Evolutionary conservation across 2,888 invertebrate genomes (phyloP), one percentile per base, ranked within the genome.

Genomic region (Polymixis flavicincta): DNA sequence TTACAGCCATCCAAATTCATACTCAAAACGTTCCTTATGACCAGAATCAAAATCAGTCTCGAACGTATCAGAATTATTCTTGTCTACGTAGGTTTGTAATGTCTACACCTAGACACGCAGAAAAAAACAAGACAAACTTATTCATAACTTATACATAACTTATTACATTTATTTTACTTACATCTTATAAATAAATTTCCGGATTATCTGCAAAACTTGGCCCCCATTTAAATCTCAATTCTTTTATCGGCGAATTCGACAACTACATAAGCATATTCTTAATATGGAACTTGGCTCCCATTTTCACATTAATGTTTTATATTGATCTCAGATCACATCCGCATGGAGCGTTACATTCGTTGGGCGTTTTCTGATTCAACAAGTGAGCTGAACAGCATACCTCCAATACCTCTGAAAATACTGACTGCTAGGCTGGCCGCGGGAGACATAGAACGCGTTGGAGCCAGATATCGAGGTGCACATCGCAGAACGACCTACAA

Each of bases 341-440:
- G 95, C 22, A 96, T 96, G 96, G 96, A 96, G 81, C 93, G 93
- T 22, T 93, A 96, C 89, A 92, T 96, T 63, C 94, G 96, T 66
- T 96, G 96, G 96, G 95, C 94, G 45, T 96, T 95, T 88, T 92
- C 94, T 0, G 93, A 92, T 50, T 90, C 87, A 68, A 89, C 87
- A 2, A 88, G 92, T 0, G 92, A 92, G 19, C 73, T 95, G 67
- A 87, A 81, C 73, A 85, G 84, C 69, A 87, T 92, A 63, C 77
- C 88, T 22, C 93, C 95, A 2, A 85, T 94, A 68, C 93, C 95
- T 19, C 87, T 96, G 59, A 92, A 92, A n/a, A 78, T 88, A 3
- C 61, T 96, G 17, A 93, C 93, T 5, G 85, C 92, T 11, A 90
- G 96, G 8, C 92, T 96, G 3, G 95, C 95, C 0, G 93, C 95